These are phyloP conservation scores for Prenolepis imparis DNA, from an alignment of 2,888 invertebrate species.

Conservation along the genomic window DNA sequence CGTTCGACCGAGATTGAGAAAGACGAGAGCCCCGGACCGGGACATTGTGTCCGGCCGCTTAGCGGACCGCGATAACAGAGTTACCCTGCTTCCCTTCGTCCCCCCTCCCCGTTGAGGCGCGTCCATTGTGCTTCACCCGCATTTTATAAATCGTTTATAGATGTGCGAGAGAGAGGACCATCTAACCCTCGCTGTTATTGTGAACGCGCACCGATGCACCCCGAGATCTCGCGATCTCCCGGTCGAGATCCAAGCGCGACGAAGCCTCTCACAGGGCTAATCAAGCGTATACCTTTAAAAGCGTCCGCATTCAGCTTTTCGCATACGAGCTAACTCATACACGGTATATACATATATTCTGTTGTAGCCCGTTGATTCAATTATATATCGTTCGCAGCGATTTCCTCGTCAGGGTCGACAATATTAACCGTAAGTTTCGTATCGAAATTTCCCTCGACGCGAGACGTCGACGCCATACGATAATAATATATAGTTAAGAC, in stretches of 20 bases:
- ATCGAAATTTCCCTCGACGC: neutral
- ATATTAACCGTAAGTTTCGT: conserved; percentile 7
- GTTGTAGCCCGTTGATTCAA: neutral
- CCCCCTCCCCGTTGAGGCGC: conserved; percentile 13
- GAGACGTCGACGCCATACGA: neutral
- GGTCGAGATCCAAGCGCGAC: conserved; percentile 59
- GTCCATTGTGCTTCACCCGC: conserved; percentile 74
- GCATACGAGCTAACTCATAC: neutral
- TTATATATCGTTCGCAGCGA: neutral
- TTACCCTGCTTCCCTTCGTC: conserved; percentile 74
- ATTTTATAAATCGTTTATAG: conserved; percentile 78
- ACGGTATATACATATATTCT: neutral
- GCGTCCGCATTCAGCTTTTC: neutral
- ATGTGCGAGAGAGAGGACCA: conserved; percentile 66
- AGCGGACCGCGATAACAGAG: conserved; percentile 85
- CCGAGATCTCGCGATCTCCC: conserved; percentile 27
- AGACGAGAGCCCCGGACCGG: conserved; percentile 65
- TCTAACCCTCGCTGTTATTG: conserved; percentile 55
- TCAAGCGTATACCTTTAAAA: conserved; percentile 61
- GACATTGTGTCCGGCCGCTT: conserved; percentile 82
- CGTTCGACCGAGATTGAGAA: conserved; percentile 31
- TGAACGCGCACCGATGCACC: conserved; percentile 67
- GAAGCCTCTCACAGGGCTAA: conserved; percentile 64
- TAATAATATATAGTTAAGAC: neutral
- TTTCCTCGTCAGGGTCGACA: neutral